Evolutionary conservation across 1,140 invertebrate genomes (phyloP).

Genomic region (Drosophila nebulosa): DNA sequence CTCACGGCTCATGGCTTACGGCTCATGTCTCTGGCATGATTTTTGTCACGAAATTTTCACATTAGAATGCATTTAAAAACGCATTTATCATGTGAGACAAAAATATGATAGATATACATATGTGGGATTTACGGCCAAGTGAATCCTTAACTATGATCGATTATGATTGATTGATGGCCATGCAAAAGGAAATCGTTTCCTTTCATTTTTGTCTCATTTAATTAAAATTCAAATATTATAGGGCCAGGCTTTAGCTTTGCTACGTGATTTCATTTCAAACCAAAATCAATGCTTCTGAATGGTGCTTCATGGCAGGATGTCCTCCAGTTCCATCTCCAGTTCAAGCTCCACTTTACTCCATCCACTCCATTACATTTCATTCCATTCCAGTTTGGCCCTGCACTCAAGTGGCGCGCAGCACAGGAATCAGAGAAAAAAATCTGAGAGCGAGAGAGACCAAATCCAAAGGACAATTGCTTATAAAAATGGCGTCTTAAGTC

Average conservation of each 20-base stretch:
- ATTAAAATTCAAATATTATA: slow-evolving; percentile 69
- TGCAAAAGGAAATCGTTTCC: not conserved
- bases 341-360: not conserved
- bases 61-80: slow-evolving; percentile 78
- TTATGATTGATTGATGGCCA: slow-evolving; percentile 72
- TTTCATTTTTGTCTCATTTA: slow-evolving; percentile 27
- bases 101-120: not conserved
- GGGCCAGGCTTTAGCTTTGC: not conserved
- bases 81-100: slow-evolving; percentile 53
- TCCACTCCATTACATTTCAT: not conserved
- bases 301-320: slow-evolving; percentile 40
- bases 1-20: not conserved
- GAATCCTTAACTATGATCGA: slow-evolving; percentile 63
- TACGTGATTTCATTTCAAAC: slow-evolving; percentile 73
- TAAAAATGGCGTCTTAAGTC: slow-evolving; percentile 77
- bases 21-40: not conserved
- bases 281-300: slow-evolving; percentile 50
- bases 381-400: slow-evolving; percentile 30
- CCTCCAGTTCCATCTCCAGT: not conserved
- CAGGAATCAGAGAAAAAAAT: slow-evolving; percentile 52
- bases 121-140: slow-evolving; percentile 43
- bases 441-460: slow-evolving; percentile 3
- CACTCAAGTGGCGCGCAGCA: slow-evolving; percentile 67
- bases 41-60: slow-evolving; percentile 24
- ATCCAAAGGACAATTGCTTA: slow-evolving; percentile 38